Base-by-base conservation (phyloP, 2,797 vertebrate species). In the Botia almorhae region DNA sequence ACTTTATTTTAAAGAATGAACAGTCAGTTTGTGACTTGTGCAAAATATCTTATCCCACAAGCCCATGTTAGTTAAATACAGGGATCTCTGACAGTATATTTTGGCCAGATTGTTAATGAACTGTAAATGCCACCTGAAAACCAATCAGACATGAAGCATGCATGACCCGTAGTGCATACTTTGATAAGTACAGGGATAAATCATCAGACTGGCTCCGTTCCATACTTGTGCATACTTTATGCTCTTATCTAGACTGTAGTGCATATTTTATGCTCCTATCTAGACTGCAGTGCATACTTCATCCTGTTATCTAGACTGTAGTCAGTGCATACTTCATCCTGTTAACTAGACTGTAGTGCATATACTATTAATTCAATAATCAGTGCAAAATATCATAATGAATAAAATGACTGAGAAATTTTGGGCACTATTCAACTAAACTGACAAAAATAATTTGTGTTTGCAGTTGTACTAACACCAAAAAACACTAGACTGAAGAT, bases 51-150 rank as follows among this genome's bases (percentile, higher is more conserved):
- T 50, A 12, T n/a, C 8, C 10, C 63, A 75, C 29, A 64, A 51
- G 43, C 4, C 12, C 7, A 21, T 12, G 19, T 63, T 64, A 71
- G 39, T 29, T 12, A 14, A 69, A 48, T 19, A 77, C 16, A 23
- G 4, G 7, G 2, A 1, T 13, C 39, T 63, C 14, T 53, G 46
- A n/a, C 19, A 21, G 6, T 14, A 63, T 50, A 70, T 63, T 64
- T 64, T 39, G n/a, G 55, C 23, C n/a, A 63, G 3, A 50, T 29
- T 71, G 29, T 26, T 55, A 72, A 64, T 72, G 8, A 79, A n/a
- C n/a, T 64, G 58, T 64, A 48, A 71, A 71, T 53, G 58, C 58
- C 46, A 64, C 17, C 3, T 69, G 16, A 75, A 81, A 74, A 53
- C 17, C 63, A 81, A 60, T 68, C 53, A 50, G 60, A 16, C 48